Conservation (phyloP, 2,888 invertebrate species). For the Hemaris fuciformis region DNA sequence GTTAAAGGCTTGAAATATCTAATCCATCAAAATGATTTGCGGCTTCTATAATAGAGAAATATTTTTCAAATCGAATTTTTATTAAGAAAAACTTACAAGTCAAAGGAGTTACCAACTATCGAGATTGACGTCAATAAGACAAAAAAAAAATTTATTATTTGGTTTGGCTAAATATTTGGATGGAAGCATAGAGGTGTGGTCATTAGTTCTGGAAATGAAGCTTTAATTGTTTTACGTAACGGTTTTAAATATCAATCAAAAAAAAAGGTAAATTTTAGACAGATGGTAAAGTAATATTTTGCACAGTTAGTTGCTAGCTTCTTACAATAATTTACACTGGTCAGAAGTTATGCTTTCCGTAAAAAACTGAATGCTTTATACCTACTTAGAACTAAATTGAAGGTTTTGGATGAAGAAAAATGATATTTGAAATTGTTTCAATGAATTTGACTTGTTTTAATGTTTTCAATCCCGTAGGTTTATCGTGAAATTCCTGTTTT, state of each 20-base stretch:
- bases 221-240: background rate
- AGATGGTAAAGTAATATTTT: constrained; percentile 25
- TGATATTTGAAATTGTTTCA: background rate
- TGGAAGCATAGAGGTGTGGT: too few relatives aligned
- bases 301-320: constrained; percentile 37
- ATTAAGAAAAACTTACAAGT: too few relatives aligned
- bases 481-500: background rate
- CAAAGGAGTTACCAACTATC: too few relatives aligned
- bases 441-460: too few relatives aligned
- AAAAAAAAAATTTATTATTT: too few relatives aligned
- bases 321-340: constrained; percentile 26
- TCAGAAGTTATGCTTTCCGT: constrained; percentile 16
- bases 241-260: background rate
- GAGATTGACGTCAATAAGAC: too few relatives aligned
- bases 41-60: too few relatives aligned
- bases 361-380: background rate
- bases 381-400: background rate
- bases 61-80: too few relatives aligned
- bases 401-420: background rate
- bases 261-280: background rate
- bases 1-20: too few relatives aligned
- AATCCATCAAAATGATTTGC: too few relatives aligned
- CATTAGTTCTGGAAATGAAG: too few relatives aligned
- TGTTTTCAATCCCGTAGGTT: background rate
- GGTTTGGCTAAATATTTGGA: too few relatives aligned